Conservation (phyloP, 1,140 invertebrate genomes). For the Pseudachorutes palmiensis region DNA sequence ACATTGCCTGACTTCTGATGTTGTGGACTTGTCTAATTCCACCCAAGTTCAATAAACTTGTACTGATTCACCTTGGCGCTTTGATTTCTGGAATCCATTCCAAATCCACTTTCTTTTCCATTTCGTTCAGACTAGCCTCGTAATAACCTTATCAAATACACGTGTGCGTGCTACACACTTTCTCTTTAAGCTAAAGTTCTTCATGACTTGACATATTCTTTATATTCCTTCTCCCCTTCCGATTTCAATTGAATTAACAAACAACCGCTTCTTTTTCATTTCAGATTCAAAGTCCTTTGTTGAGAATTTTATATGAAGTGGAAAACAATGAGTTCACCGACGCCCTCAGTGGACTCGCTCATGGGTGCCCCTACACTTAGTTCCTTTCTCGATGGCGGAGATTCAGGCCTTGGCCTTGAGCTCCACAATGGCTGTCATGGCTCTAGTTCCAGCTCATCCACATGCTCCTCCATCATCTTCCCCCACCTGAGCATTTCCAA, state of each 20-base stretch:
- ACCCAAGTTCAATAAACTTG: too few species aligned
- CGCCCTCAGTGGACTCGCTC: slow-evolving; percentile 81
- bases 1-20: too few species aligned
- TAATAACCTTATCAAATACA: too few species aligned
- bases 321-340: slow-evolving; percentile 62
- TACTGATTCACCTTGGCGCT: too few species aligned
- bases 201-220: too few species aligned
- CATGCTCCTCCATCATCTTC: slow-evolving; percentile 53
- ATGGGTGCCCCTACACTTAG: slow-evolving; percentile 78
- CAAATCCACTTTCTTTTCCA: too few species aligned
- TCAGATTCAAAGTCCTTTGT: slow-evolving; percentile 1
- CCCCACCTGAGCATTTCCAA: slow-evolving; percentile 60
- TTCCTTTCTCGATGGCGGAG: slow-evolving; percentile 56
- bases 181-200: too few species aligned
- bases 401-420: slow-evolving; percentile 32
- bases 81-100: too few species aligned
- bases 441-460: slow-evolving; percentile 48
- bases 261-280: neutral
- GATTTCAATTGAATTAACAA: slow-evolving; percentile 1
- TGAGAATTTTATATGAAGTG: slow-evolving; percentile 22
- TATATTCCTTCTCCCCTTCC: too few species aligned
- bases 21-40: too few species aligned
- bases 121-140: too few species aligned
- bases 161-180: too few species aligned
- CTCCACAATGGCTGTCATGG: slow-evolving; percentile 34